A percentile compares a stretch with the other conserved stretches of the same genome.
Conservation (phyloP, 2,888 invertebrate genomes). For the Pyrochroa serraticornis region DNA sequence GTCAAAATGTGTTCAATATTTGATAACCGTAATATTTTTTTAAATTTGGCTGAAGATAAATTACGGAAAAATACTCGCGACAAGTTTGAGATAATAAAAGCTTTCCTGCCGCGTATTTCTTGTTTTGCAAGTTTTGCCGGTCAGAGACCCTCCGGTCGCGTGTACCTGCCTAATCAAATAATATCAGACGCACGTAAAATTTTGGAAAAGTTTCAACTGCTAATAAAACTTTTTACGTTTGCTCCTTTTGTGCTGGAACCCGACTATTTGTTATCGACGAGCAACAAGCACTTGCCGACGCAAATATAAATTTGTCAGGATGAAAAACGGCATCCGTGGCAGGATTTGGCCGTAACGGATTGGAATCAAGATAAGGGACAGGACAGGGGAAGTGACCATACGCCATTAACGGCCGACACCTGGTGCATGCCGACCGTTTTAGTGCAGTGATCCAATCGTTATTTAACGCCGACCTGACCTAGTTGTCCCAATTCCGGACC, state of each 20-base stretch:
- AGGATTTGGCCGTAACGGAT: background rate
- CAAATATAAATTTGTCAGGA: constrained; percentile 17
- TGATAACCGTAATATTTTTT: no score
- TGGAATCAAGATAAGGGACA: constrained; percentile 10
- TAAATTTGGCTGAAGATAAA: no score
- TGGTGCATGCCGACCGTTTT: constrained; percentile 15
- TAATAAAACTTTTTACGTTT: background rate
- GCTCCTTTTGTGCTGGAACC: background rate
- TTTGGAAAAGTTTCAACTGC: background rate
- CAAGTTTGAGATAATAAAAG: no score
- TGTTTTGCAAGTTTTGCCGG: no score
- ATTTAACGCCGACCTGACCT: constrained; percentile 38
- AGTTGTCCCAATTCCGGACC: constrained; percentile 29
- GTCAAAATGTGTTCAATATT: no score
- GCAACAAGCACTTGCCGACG: constrained; percentile 3
- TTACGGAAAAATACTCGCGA: no score
- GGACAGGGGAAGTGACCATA: constrained; percentile 16
- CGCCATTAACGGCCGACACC: constrained; percentile 17
- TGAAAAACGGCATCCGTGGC: background rate
- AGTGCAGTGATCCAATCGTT: constrained; percentile 32
- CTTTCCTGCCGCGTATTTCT: no score
- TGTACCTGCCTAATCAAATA: no score
- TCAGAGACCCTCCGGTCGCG: no score
- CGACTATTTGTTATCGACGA: constrained; percentile 11
- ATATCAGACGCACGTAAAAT: no score